phyloP scores from a whole-genome alignment of 2,797 vertebrate genomes.

The Halcyon chelicuti region DNA sequence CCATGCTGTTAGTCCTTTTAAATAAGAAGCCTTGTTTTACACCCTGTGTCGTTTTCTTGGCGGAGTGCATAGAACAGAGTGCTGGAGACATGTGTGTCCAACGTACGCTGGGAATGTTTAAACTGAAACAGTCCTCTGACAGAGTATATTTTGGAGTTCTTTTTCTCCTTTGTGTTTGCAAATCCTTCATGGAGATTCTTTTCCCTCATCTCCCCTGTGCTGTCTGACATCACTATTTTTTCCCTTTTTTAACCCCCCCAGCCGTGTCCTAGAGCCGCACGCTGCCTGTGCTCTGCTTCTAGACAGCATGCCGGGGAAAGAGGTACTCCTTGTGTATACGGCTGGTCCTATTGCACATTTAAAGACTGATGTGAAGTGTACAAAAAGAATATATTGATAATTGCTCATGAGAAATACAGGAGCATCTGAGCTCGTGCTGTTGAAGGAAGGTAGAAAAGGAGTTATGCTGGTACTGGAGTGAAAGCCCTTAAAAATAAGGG shows the following conservation, averaged over 20 bases:
- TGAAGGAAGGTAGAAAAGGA: neutral
- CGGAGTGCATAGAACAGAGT: neutral
- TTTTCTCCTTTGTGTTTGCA: neutral
- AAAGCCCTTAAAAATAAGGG: neutral
- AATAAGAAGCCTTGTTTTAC: neutral
- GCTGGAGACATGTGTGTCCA: neutral
- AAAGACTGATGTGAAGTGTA: neutral
- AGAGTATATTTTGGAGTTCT: neutral
- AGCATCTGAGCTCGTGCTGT: neutral
- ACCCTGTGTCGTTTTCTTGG: neutral
- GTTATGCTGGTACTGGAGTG: neutral
- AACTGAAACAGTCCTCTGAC: neutral
- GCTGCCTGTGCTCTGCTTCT: neutral
- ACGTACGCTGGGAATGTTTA: neutral
- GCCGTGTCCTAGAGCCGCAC: neutral
- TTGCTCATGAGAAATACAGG: neutral
- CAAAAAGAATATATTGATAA: neutral
- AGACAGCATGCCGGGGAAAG: accelerated
- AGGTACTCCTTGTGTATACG: neutral
- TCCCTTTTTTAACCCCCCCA: neutral
- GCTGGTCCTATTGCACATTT: neutral
- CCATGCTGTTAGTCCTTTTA: neutral
- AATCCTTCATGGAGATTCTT: neutral
- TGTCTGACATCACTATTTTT: neutral
- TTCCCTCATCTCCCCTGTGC: neutral